Evolutionary conservation across 1,140 invertebrate genomes (phyloP).

Genomic region (Drosophila repleta): DNA sequence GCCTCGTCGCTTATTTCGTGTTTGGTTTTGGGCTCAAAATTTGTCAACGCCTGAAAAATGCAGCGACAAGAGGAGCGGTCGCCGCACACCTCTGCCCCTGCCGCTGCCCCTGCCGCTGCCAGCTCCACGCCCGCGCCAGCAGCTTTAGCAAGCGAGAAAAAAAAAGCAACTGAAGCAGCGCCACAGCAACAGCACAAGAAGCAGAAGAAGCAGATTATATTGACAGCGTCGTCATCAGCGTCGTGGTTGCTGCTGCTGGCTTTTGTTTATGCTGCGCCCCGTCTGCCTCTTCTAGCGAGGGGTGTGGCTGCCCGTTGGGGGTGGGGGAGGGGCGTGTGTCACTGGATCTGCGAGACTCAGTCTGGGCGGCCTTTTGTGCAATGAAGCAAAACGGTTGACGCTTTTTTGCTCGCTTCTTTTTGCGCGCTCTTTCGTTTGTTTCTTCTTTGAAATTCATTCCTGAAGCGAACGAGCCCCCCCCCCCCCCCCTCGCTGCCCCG

Average conservation of each 20-base stretch:
- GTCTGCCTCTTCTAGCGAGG: not conserved
- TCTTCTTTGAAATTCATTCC: slow-evolving; percentile 34
- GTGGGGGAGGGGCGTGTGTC: not conserved
- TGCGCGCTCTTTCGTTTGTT: slow-evolving; percentile 42
- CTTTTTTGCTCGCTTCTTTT: slow-evolving; percentile 36
- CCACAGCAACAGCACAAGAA: slow-evolving; percentile 3
- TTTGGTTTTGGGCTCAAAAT: slow-evolving; percentile 73
- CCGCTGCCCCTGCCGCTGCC: not conserved
- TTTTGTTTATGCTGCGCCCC: slow-evolving; percentile 32
- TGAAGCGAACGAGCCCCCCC: not conserved
- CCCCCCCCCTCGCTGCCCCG: not conserved
- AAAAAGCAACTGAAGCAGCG: not conserved
- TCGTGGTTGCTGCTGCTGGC: slow-evolving; percentile 31
- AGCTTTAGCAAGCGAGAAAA: slow-evolving; percentile 2
- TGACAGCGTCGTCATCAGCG: slow-evolving; percentile 45
- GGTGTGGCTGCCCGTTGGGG: not conserved
- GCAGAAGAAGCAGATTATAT: slow-evolving; percentile 54
- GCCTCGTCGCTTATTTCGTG: slow-evolving; percentile 56
- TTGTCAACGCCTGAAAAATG: slow-evolving; percentile 77
- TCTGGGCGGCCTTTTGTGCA: slow-evolving; percentile 67
- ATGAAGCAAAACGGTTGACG: slow-evolving; percentile 67
- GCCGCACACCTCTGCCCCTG: not conserved
- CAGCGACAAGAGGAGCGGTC: slow-evolving; percentile 24
- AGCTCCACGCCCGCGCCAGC: not conserved
- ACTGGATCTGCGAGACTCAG: slow-evolving; percentile 19